Evolutionary conservation across 1,140 invertebrate species (phyloP).

Genomic region (Archivesica marissinica): DNA sequence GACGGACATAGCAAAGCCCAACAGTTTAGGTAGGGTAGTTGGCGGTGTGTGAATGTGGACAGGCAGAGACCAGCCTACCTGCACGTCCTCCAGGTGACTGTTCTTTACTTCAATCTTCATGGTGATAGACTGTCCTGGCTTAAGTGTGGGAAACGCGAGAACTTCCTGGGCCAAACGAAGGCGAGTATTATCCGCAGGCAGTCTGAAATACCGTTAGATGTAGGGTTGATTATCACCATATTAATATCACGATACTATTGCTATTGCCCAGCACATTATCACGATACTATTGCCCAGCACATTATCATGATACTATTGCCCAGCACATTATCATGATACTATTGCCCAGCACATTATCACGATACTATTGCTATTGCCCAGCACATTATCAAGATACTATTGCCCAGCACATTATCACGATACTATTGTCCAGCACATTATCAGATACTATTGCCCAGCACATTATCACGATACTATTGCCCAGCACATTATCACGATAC

Average conservation of each 20-base stretch:
- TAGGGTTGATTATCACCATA: background rate
- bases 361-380: background rate
- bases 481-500: too few relatives aligned
- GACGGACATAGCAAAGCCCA: too few relatives aligned
- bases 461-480: background rate
- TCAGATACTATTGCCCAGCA: background rate
- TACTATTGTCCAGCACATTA: too few relatives aligned
- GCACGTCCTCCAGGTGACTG: constrained; percentile 20
- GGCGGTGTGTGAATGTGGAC: too few relatives aligned
- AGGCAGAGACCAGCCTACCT: background rate
- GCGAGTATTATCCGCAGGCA: background rate
- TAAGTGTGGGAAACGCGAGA: constrained; percentile 5
- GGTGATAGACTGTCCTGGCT: background rate
- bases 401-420: too few relatives aligned
- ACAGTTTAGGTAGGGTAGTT: too few relatives aligned
- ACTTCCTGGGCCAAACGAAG: constrained; percentile 17
- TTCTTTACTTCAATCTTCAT: constrained; percentile 46
- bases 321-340: too few relatives aligned
- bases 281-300: too few relatives aligned
- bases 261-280: background rate
- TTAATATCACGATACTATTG: background rate
- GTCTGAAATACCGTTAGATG: background rate
- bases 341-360: background rate
- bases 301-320: too few relatives aligned
- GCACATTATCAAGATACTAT: background rate